phyloP scores from a whole-genome alignment of 2,797 vertebrate species.

The Leucoraja ocellata region DNA sequence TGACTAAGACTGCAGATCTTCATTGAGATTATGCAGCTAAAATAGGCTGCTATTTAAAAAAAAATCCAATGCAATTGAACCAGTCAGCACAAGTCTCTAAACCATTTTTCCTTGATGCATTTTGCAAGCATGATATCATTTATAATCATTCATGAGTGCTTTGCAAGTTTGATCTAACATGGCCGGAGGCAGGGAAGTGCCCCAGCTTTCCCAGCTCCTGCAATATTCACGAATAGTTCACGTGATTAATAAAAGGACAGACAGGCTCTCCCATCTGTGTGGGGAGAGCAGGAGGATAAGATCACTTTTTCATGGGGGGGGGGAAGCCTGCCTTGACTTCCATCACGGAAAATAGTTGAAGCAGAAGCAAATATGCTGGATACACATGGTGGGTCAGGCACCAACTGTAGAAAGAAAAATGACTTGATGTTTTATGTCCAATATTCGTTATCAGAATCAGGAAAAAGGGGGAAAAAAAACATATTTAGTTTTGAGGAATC shows the following conservation, averaged over 20 bases:
- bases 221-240: not conserved
- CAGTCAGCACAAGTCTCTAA: not conserved
- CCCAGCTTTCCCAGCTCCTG: not conserved
- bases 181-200: not conserved
- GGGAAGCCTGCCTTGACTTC: not conserved
- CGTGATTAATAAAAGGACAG: not conserved
- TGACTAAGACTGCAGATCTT: conserved; percentile 10
- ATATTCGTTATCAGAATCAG: no score
- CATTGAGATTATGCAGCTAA: not conserved
- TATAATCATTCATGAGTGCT: not conserved
- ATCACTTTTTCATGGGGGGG: no score
- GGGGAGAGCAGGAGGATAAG: not conserved
- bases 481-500: no score
- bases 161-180: not conserved
- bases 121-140: conserved; percentile 1
- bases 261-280: not conserved
- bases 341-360: no score
- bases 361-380: not conserved
- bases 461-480: no score
- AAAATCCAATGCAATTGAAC: not conserved
- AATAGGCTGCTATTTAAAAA: not conserved
- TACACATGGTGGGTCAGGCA: not conserved
- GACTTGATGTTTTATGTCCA: no score
- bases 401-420: no score
- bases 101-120: not conserved